Evolutionary conservation across 2,113 vertebrate genomes (phyloP).

Genomic region (Daubentonia madagascariensis): DNA sequence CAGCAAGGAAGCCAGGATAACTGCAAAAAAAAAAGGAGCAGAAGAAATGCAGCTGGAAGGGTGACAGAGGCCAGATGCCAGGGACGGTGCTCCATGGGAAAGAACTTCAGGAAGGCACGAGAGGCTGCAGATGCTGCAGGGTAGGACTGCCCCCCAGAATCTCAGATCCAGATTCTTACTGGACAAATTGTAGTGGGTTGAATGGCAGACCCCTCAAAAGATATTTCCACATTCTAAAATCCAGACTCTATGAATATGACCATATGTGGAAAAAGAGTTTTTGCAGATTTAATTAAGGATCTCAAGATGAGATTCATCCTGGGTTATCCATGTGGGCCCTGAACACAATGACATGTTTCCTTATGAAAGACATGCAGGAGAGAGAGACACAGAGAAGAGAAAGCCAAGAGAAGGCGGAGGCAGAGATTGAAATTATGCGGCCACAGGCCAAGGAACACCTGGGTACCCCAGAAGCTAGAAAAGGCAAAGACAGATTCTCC

Average conservation of each 20-base stretch:
- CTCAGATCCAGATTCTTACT: neutral
- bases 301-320: neutral
- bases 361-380: neutral
- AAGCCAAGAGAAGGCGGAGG: neutral
- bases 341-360: neutral
- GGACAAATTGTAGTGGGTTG: neutral
- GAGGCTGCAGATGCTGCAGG: neutral
- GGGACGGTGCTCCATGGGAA: neutral
- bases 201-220: neutral
- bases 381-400: neutral
- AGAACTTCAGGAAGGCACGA: neutral
- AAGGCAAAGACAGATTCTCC: rapidly evolving
- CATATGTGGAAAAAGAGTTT: neutral
- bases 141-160: neutral
- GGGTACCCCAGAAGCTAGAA: neutral
- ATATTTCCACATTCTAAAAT: neutral
- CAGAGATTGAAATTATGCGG: neutral
- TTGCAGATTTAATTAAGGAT: neutral
- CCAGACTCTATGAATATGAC: neutral
- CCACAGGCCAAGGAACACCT: neutral
- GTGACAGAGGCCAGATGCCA: neutral
- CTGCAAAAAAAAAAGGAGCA: neutral
- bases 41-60: neutral
- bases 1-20: neutral
- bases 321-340: neutral